Evolutionary conservation across 64 coral and sea anemone genomes (phyloP), one percentile per base, ranked within the genome.

Genomic region (Catalaphyllia jardinei): DNA sequence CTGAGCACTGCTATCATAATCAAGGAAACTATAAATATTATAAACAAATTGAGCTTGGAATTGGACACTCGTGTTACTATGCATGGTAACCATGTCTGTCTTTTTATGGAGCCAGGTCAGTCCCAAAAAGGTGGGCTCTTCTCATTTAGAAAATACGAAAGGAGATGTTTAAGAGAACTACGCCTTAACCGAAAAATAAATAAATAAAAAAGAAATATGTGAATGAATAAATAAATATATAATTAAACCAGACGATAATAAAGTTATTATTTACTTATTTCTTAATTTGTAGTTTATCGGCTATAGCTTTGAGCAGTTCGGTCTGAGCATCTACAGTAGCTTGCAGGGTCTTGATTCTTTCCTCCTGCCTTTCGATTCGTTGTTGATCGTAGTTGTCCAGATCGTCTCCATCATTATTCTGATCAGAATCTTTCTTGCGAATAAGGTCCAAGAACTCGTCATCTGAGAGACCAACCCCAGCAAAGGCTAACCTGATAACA

Each of bases 291-390:
- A 92, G 25, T 80, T 92, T 92, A 17, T 86, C 31, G 71, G 73
- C 84, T 87, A 92, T 87, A 13, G 90, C 81, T 50, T 16, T 78
- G 0, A 92, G 61, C 10, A 92, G 25, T 62, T 96, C 82, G 27
- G 74, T 87, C 59, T 96, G 91, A 9, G 86, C 88, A 31, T 86
- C 71, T 17, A 96, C 52, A 24, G 89, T 89, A 28, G 76, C 69
- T 83, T 96, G 85, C 28, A 96, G 52, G 35, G 78, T 79, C 54
- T 78, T 92, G 11, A 88, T 72, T 52, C 87, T 87, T 42, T 79
- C 76, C 16, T 91, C 80, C 20, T 93, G 83, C 31, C 27, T 55
- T 61, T 92, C 30, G 19, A 67, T 19, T 63, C 38, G 3, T 33
- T 86, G 52, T 17, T 80, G 7, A 22, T 67, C 69, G 12, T 31